phyloP scores from a whole-genome alignment of 2,888 invertebrate genomes.

The Troides oblongomaculatus region DNA sequence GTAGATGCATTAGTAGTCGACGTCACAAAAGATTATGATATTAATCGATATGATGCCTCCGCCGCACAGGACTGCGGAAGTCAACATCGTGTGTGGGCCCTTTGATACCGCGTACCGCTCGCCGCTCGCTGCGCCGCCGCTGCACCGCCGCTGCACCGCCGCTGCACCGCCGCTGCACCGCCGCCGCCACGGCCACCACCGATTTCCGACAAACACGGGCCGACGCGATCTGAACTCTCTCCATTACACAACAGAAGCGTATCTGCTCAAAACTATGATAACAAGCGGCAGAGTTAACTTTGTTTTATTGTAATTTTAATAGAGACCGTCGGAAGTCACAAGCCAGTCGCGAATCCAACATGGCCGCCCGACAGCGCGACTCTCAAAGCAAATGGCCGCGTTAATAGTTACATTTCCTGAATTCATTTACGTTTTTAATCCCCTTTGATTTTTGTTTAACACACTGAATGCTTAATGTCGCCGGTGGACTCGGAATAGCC shows the following conservation, averaged over 20 bases:
- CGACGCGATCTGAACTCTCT: not conserved
- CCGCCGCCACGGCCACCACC: not conserved
- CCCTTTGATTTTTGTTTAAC: conserved; percentile 40
- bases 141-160: not conserved
- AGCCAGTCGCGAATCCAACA: conserved; percentile 45
- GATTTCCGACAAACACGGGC: not conserved
- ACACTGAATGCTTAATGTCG: conserved; percentile 21
- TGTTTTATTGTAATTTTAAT: conserved; percentile 45
- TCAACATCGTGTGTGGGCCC: conserved; percentile 59
- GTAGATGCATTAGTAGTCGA: not conserved
- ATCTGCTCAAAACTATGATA: not conserved
- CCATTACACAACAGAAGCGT: not conserved
- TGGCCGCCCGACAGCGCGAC: conserved; percentile 41
- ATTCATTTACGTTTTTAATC: conserved; percentile 39
- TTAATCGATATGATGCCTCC: conserved; percentile 33
- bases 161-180: not conserved
- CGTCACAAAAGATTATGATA: conserved; percentile 21
- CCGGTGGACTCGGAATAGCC: conserved; percentile 10
- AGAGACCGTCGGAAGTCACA: conserved; percentile 40
- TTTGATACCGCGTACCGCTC: conserved; percentile 41
- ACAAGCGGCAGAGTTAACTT: conserved; percentile 22
- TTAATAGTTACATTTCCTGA: conserved; percentile 48
- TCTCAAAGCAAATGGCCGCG: conserved; percentile 38
- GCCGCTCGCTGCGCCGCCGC: not conserved
- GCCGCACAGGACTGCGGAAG: conserved; percentile 52